A percentile compares a stretch with the other conserved stretches of the same genome.
phyloP scores from a whole-genome alignment of 2,888 invertebrate genomes.

The Lasioglossum malachurum region DNA sequence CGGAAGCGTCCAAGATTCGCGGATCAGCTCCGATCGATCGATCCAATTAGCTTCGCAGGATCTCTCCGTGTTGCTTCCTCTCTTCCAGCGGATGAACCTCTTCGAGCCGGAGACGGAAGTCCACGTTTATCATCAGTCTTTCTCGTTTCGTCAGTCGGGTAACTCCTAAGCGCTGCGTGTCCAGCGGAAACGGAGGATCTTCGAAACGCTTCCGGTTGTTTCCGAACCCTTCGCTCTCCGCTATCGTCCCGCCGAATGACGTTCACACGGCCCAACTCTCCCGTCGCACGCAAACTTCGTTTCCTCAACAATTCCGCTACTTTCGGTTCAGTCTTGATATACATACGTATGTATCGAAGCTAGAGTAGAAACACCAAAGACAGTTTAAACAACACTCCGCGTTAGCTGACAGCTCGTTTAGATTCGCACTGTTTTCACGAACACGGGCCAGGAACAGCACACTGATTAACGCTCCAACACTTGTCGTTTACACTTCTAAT shows the following conservation, averaged over 20 bases:
- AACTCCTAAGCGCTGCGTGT: background rate
- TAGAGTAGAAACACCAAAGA: background rate
- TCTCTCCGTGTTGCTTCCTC: background rate
- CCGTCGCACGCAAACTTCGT: background rate
- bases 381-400: background rate
- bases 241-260: background rate
- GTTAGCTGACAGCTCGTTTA: background rate
- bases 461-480: background rate
- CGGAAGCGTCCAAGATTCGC: background rate
- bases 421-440: background rate
- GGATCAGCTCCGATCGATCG: conserved; percentile 24
- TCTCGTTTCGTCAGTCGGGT: background rate
- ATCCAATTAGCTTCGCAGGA: conserved; percentile 15
- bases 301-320: background rate
- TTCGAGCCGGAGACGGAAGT: background rate
- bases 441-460: background rate
- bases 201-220: background rate
- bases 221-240: background rate
- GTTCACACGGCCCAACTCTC: background rate
- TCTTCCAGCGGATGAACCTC: conserved; percentile 1
- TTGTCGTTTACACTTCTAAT: too few species aligned
- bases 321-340: background rate
- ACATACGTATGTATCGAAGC: background rate
- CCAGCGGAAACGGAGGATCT: background rate
- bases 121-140: conserved; percentile 3